A percentile compares a stretch with the other conserved stretches of the same genome.
Conservation (phyloP, 2,113 vertebrate species). For the Montifringilla adamsi region DNA sequence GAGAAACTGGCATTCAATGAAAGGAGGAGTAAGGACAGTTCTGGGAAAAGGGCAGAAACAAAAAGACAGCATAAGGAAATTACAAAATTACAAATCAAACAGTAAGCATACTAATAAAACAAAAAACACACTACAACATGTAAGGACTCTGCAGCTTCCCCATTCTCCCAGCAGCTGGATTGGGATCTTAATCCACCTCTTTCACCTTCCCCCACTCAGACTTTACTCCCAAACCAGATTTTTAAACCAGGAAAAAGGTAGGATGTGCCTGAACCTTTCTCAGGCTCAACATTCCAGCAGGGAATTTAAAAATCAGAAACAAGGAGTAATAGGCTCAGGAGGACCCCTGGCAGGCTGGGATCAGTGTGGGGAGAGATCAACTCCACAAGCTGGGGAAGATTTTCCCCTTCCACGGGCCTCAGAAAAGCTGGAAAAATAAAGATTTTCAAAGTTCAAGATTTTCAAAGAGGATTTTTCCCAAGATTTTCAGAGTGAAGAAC, state of each 20-base stretch:
- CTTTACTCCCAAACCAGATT: neutral
- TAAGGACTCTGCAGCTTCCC: neutral
- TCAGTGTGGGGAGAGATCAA: neutral
- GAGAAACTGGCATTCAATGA: no score
- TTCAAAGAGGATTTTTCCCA: neutral
- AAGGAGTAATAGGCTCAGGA: neutral
- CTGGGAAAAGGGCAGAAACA: no score
- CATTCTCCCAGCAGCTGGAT: accelerated
- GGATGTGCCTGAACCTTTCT: neutral
- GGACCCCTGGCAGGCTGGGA: neutral
- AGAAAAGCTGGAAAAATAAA: neutral
- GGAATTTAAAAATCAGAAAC: neutral
- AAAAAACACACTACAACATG: no score
- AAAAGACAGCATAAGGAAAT: no score
- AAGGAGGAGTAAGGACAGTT: no score
- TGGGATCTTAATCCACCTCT: neutral
- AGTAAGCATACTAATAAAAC: no score
- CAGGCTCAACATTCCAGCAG: neutral
- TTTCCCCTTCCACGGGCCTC: neutral
- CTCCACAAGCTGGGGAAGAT: neutral
- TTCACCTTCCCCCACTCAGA: neutral
- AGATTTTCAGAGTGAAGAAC: neutral
- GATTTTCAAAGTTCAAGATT: neutral
- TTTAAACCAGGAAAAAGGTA: neutral
- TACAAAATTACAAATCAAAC: no score